Conservation (phyloP, 2,888 invertebrate species). For the Baccha elongata region DNA sequence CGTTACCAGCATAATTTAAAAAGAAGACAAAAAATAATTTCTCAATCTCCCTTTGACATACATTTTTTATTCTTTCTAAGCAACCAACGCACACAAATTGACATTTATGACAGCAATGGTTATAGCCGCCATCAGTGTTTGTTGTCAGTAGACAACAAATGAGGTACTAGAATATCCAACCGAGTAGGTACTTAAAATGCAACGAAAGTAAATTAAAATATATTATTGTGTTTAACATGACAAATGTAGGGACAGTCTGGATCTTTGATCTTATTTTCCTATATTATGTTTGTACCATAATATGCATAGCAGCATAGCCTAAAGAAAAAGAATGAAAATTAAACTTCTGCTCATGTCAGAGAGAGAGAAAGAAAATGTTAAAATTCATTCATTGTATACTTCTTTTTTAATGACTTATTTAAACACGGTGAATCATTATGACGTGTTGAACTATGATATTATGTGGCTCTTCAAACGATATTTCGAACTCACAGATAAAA, state of each 20-base stretch:
- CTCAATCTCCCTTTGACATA: conserved; percentile 35
- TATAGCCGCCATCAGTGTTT: neutral
- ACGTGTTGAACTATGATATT: conserved; percentile 29
- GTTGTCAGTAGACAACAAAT: conserved; percentile 6
- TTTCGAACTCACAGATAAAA: too few species aligned
- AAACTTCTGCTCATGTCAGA: neutral
- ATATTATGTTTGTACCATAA: conserved; percentile 15
- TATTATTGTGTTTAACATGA: conserved; percentile 54
- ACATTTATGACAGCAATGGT: conserved; percentile 25
- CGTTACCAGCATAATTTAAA: neutral
- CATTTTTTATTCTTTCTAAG: conserved; percentile 5
- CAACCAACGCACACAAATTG: conserved; percentile 12
- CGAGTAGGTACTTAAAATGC: conserved; percentile 18
- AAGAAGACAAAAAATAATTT: neutral
- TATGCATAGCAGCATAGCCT: too few species aligned
- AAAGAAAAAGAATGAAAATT: neutral
- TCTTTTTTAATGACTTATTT: conserved; percentile 40
- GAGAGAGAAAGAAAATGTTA: neutral
- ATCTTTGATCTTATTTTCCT: conserved; percentile 42
- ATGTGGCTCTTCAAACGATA: neutral
- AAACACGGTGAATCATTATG: conserved; percentile 17
- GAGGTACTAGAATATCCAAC: neutral
- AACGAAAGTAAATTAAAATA: conserved; percentile 51
- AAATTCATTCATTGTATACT: conserved; percentile 8
- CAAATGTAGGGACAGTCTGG: conserved; percentile 32